Evolutionary conservation across 2,888 invertebrate genomes (phyloP), one percentile per base, ranked within the genome.

Genomic region (Ormia ochracea): DNA sequence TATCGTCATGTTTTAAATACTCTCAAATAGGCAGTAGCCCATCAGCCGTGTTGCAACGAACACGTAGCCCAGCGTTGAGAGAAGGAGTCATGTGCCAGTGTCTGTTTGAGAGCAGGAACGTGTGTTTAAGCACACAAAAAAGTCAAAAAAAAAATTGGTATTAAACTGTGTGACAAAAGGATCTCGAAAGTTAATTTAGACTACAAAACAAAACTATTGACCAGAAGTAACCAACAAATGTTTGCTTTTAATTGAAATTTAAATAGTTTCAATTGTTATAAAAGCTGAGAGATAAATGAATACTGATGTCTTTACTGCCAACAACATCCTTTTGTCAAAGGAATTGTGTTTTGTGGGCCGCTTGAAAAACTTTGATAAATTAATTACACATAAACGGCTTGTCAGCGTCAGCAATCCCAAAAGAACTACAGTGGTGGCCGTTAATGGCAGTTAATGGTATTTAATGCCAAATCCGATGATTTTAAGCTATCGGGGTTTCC

Each of bases 1-100:
- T 85, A 87, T 85, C 84, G 63, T 80, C 80, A 66, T 65, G 65
- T 74, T 79, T 66, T 81, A 63, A 82, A 81, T 75, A 73, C 81
- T 82, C 81, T 81, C 72, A 74, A 65, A 19, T 7, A 28, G 17
- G 26, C 36, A 65, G 19, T 33, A 65, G 28, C 36, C n/a, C n/a
- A 65, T 7, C 43, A 23, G 17, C 38, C 4, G 14, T 17, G 28
- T 7, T 41, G 7, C 50, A 82, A 83, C 79, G 78, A 81, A 58
- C 70, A 75, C 41, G 58, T 61, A 76, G 0, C 7, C 17, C 28
- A 17, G 36, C 10, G 3, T 33, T 21, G 54, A 12, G 33, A 33
- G 33, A 12, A 5, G 26, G 6, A 48, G 48, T 10, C 2, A 41
- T 41, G 5, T 28, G 45, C 4, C 17, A 33, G 3, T 14, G 6